Evolutionary conservation across 2,797 vertebrate genomes (phyloP), one percentile per base, ranked within the genome.

Genomic region (Squalus acanthias): DNA sequence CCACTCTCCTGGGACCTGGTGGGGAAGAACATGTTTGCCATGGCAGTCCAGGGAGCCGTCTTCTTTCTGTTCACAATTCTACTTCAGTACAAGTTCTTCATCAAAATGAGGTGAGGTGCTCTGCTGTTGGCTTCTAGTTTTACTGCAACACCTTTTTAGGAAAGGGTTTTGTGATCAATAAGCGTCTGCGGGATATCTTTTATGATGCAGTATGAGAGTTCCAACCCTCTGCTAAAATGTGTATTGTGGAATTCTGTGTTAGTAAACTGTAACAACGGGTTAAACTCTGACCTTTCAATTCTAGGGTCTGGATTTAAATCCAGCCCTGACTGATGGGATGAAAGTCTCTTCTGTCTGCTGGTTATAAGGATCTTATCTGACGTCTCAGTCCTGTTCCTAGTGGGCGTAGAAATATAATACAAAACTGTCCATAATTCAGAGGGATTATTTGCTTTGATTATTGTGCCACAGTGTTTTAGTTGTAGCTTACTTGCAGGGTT

Each of bases 21-120:
- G 0, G 98, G 99, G 96, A 99, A 99, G 98, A 99, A 99, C 97
- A 97, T 99, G 96, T 98, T 99, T 1, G 98, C 98, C 6, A 99
- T 99, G 99, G 98, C 98, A 0, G 17, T 97, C 0, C 97, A 99
- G 96, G 99, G 99, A 0, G 26, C 98, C 0, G 0, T 99, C 97
- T 99, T 99, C 97, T 99, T 99, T 96, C 97, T 98, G 96, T 98
- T 99, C 97, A 99, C 98, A 5, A 96, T 99, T 22, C 97, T 99
- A 95, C 97, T 99, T 96, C 98, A 99, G 97, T 98, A 99, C 97
- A 98, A 97, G 65, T 98, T 98, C 97, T 98, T 98, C 96, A 97
- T 99, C 96, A 96, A 96, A 65, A 97, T 98, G 8, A 98, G 97
- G 99, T 99, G 96, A 96, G 96, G 0, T 0, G 2, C 26, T 60